phyloP scores from a whole-genome alignment of 2,113 vertebrate species.

The Cyphomyrus plagiostoma region DNA sequence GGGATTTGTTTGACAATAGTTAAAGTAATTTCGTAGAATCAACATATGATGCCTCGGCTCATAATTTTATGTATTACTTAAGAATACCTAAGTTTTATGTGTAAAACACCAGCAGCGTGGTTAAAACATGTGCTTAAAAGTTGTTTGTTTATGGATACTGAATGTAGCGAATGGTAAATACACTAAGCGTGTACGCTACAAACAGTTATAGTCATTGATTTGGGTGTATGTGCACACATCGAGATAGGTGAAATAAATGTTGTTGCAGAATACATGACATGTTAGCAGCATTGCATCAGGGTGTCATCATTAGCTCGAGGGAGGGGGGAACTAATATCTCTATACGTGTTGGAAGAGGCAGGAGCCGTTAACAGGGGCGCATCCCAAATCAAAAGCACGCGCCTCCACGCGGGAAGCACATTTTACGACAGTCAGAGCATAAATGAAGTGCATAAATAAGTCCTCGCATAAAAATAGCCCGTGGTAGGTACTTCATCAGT shows the following conservation, averaged over 20 bases:
- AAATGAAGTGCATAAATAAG: not conserved
- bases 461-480: not conserved
- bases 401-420: not conserved
- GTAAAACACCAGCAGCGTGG: not conserved
- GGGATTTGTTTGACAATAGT: not conserved
- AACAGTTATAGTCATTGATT: not conserved
- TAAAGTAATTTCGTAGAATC: not conserved
- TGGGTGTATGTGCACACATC: not conserved
- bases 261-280: conserved; percentile 44
- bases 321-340: conserved; percentile 65
- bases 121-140: not conserved
- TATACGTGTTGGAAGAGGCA: conserved; percentile 63
- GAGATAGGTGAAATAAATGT: not conserved
- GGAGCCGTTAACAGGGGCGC: not conserved
- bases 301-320: conserved; percentile 70
- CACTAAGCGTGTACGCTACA: not conserved
- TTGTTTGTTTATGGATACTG: not conserved
- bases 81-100: not conserved
- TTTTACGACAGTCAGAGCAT: not conserved
- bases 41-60: not conserved
- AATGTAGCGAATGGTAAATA: not conserved
- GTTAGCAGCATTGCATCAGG: conserved; percentile 72
- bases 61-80: not conserved
- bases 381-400: not conserved
- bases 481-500: not conserved